Percentiles rank a stretch among this genome's conserved stretches.
Conservation (phyloP, 2,888 invertebrate species). For the Acronicta leporina region DNA sequence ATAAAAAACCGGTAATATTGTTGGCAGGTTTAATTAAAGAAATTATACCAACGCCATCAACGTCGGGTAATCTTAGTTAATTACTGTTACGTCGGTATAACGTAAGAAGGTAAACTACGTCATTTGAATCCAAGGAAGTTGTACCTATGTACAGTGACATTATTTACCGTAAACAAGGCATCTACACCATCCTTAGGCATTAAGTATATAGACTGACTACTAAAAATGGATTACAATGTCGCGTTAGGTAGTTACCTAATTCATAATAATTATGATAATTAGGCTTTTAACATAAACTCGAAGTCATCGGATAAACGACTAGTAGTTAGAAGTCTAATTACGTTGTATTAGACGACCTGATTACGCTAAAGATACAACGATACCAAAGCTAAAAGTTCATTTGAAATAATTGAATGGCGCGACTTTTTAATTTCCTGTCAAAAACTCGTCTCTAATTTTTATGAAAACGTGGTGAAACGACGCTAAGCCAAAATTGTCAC, state of each 20-base stretch:
- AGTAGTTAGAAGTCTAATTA: background rate
- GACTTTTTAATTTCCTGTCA: background rate
- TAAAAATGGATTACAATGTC: too few species aligned
- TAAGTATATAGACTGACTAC: too few species aligned
- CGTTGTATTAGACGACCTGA: background rate
- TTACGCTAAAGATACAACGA: background rate
- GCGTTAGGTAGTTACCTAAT: too few species aligned
- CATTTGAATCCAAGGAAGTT: background rate
- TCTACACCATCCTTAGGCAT: too few species aligned
- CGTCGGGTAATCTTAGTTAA: background rate
- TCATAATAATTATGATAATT: background rate
- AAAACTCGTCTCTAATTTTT: background rate
- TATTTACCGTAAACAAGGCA: background rate
- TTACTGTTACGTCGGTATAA: background rate
- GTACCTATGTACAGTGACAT: background rate
- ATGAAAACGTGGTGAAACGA: background rate
- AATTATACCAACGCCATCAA: constrained; percentile 1
- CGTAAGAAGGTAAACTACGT: background rate
- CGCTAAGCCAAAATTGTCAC: background rate
- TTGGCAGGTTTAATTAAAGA: background rate
- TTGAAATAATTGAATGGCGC: background rate
- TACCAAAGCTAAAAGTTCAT: background rate
- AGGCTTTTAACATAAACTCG: background rate
- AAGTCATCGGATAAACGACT: background rate
- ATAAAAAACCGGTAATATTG: background rate